Percentiles rank a stretch among this genome's conserved stretches.
Conservation (phyloP, 2,888 invertebrate species). For the Harpagoxenus sublaevis region DNA sequence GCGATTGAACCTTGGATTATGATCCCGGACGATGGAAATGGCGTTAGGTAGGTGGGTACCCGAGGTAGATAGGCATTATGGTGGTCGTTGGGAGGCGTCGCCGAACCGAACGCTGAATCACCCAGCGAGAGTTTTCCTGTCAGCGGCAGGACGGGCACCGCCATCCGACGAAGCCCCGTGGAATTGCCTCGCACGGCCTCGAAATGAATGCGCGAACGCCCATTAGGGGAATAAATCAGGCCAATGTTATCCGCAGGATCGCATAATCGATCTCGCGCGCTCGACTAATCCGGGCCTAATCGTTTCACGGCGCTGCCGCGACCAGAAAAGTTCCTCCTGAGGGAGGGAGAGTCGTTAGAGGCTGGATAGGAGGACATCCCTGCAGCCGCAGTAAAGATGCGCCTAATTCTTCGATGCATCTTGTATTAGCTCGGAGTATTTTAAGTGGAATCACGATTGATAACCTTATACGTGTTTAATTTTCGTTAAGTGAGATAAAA, state of each 20-base stretch:
- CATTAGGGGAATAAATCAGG: constrained; percentile 86
- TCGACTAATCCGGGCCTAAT: constrained; percentile 75
- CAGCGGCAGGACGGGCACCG: constrained; percentile 83
- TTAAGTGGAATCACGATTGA: not conserved
- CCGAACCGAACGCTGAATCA: constrained; percentile 86
- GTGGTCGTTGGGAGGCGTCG: constrained; percentile 85
- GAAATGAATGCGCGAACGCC: constrained; percentile 86
- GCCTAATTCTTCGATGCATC: constrained; percentile 26
- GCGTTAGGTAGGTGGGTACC: constrained; percentile 75
- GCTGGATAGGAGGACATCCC: constrained; percentile 15
- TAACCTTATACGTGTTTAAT: not conserved
- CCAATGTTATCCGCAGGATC: constrained; percentile 85
- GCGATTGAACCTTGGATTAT: constrained; percentile 75
- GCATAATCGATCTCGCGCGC: constrained; percentile 83
- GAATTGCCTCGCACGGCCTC: constrained; percentile 84
- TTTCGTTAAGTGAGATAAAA: not conserved
- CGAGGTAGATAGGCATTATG: constrained; percentile 81
- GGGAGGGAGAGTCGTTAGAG: constrained; percentile 54
- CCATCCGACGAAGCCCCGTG: constrained; percentile 80
- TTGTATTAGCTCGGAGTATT: not conserved
- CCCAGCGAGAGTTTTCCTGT: constrained; percentile 86
- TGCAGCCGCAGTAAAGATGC: constrained; percentile 33
- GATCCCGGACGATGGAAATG: constrained; percentile 78
- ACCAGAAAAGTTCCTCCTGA: constrained; percentile 65
- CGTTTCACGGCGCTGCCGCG: constrained; percentile 65